A percentile compares a stretch with the other conserved stretches of the same genome.
phyloP scores from a whole-genome alignment of 2,888 invertebrate species.

The Synanthedon tipuliformis region DNA sequence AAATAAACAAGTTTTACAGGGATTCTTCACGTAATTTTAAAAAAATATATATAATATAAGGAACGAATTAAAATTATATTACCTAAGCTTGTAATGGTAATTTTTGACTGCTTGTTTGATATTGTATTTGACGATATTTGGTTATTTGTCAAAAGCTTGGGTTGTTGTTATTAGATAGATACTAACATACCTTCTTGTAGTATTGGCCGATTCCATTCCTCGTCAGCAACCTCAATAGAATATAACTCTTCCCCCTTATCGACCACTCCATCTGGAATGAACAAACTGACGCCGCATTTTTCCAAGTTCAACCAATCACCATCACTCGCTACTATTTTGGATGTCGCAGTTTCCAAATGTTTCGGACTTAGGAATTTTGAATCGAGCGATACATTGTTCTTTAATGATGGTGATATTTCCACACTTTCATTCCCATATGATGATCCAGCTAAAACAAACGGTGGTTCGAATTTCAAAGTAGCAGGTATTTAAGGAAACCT shows the following conservation, averaged over 20 bases:
- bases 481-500: no score
- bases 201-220: slow-evolving; percentile 89
- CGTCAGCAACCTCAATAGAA: slow-evolving; percentile 88
- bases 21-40: no score
- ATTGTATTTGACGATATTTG: not conserved
- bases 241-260: slow-evolving; percentile 85
- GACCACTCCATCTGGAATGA: slow-evolving; percentile 91
- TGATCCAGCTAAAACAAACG: slow-evolving; percentile 41
- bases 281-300: slow-evolving; percentile 83
- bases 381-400: slow-evolving; percentile 54
- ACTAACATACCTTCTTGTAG: slow-evolving; percentile 74
- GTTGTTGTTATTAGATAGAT: not conserved
- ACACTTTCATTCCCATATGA: slow-evolving; percentile 62
- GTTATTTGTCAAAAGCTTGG: slow-evolving; percentile 1
- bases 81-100: no score
- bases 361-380: slow-evolving; percentile 34
- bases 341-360: slow-evolving; percentile 47
- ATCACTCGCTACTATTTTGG: slow-evolving; percentile 65
- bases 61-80: no score
- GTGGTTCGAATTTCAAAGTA: not conserved
- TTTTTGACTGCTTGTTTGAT: no score
- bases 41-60: no score
- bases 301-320: slow-evolving; percentile 76
- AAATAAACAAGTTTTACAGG: no score
- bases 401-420: slow-evolving; percentile 59